Conservation (phyloP, 30 jellyfish, hydroid and myxozoan species). For the Nemopilema nomurai region DNA sequence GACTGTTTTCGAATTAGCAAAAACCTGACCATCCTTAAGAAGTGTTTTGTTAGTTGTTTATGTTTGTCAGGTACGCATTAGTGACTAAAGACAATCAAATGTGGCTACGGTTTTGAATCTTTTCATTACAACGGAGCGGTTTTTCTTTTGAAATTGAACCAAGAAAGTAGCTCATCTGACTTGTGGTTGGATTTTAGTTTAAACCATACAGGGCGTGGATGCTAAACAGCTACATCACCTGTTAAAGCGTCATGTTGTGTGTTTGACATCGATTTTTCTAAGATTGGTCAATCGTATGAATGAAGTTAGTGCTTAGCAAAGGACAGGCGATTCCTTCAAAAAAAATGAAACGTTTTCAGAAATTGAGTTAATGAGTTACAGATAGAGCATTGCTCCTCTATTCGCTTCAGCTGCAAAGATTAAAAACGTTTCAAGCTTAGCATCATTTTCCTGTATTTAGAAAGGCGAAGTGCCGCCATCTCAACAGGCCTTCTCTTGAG, state of each 20-base stretch:
- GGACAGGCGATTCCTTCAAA: too few relatives aligned
- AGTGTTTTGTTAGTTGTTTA: neutral
- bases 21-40: neutral
- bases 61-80: neutral
- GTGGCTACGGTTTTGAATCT: neutral
- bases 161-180: neutral
- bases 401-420: too few relatives aligned
- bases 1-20: too few relatives aligned
- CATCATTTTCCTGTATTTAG: too few relatives aligned
- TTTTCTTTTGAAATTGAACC: neutral
- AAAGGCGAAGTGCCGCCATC: too few relatives aligned
- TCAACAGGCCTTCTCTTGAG: too few relatives aligned
- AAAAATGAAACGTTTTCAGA: too few relatives aligned
- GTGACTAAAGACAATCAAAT: neutral
- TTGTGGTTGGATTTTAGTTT: neutral
- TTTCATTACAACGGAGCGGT: neutral
- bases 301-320: too few relatives aligned
- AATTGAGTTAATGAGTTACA: too few relatives aligned
- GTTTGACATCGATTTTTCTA: neutral
- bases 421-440: too few relatives aligned
- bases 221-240: neutral
- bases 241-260: neutral
- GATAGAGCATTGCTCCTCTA: too few relatives aligned
- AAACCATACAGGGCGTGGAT: neutral
- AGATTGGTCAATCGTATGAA: too few relatives aligned